These are phyloP conservation scores for Musca domestica DNA, from an alignment of 1,140 invertebrate genomes.

Conservation along the genomic window DNA sequence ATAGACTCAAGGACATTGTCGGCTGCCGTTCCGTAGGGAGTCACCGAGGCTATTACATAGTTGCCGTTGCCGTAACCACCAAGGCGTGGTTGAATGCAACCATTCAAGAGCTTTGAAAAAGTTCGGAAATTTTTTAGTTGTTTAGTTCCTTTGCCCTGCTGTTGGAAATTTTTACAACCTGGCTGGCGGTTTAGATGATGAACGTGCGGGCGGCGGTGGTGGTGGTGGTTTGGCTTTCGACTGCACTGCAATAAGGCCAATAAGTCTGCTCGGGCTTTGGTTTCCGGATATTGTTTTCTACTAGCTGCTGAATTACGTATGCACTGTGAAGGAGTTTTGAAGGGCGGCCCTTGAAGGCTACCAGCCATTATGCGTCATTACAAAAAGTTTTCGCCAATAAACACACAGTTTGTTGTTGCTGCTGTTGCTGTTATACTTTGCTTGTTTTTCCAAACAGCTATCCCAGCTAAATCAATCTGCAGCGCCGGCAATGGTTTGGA, in stretches of 20 bases:
- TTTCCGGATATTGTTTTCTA: neutral
- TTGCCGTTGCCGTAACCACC: slow-evolving; percentile 1
- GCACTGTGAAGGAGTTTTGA: slow-evolving; percentile 10
- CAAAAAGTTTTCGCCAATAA: slow-evolving; percentile 1
- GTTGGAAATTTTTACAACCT: neutral
- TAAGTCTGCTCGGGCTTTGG: neutral
- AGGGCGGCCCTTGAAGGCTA: slow-evolving; percentile 26
- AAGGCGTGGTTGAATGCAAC: neutral
- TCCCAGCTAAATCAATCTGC: too few relatives aligned
- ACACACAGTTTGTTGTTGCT: neutral
- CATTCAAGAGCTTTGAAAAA: neutral
- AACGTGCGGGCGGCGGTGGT: neutral
- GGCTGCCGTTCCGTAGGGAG: neutral
- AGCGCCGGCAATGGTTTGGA: too few relatives aligned
- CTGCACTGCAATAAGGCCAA: too few relatives aligned
- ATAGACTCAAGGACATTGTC: neutral
- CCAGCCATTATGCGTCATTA: slow-evolving; percentile 29
- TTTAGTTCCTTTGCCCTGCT: neutral
- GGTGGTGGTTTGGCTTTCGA: neutral
- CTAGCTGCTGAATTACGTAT: neutral
- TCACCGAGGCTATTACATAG: slow-evolving; percentile 5
- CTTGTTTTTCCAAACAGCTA: too few relatives aligned
- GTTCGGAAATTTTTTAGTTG: neutral
- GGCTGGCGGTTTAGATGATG: neutral
- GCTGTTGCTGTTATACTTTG: neutral